phyloP scores from a whole-genome alignment of 2,113 vertebrate genomes.

The Rostratula benghalensis region DNA sequence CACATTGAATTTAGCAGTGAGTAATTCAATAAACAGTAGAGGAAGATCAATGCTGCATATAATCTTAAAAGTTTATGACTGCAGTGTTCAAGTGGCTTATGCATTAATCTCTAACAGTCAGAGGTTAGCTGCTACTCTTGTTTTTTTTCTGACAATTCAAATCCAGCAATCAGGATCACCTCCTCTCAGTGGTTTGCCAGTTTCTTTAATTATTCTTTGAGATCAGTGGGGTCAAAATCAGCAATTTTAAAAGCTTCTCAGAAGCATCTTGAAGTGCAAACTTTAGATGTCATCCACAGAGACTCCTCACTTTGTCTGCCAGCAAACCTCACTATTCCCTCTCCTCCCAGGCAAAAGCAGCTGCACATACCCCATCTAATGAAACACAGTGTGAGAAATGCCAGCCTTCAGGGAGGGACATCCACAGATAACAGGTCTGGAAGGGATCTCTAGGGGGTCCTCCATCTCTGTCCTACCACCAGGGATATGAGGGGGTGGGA shows the following conservation, averaged over 20 bases:
- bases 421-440: background rate
- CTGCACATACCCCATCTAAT: background rate
- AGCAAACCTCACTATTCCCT: background rate
- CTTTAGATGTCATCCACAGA: background rate
- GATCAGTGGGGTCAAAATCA: constrained; percentile 34
- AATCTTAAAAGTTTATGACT: constrained; percentile 51
- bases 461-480: background rate
- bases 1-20: constrained; percentile 14
- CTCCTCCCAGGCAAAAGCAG: background rate
- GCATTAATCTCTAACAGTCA: constrained; percentile 33
- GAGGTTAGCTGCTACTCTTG: constrained; percentile 18
- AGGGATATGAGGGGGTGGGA: background rate
- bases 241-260: constrained; percentile 14
- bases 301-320: background rate
- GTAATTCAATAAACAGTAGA: constrained; percentile 30
- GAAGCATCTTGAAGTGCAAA: background rate
- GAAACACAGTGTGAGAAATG: background rate
- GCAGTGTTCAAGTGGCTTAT: constrained; percentile 29
- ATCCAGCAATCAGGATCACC: background rate
- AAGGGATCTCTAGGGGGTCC: background rate
- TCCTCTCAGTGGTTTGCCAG: background rate
- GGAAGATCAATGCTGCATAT: constrained; percentile 47
- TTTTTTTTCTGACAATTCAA: background rate
- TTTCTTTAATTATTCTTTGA: constrained; percentile 44
- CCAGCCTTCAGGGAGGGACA: background rate